A percentile compares a stretch with the other conserved stretches of the same genome.
These are phyloP conservation scores for Adrianichthys oophorus DNA, from an alignment of 2,797 vertebrate species.

Conservation along the genomic window DNA sequence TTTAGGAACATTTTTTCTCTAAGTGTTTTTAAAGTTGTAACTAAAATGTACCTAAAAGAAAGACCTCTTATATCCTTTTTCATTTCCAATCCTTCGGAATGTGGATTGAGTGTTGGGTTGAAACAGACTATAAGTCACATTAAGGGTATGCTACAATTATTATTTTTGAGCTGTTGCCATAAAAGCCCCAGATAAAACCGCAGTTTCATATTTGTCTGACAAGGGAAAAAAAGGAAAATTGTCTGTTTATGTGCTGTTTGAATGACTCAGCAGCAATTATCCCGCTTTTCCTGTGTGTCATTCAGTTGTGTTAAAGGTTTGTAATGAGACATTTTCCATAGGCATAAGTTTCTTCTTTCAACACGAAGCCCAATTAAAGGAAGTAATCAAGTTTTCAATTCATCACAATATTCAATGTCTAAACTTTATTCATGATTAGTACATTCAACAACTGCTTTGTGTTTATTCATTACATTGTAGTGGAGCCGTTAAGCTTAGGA, in stretches of 20 bases:
- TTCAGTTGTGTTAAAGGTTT: constrained; percentile 6
- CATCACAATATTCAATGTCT: background rate
- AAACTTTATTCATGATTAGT: background rate
- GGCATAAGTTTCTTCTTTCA: constrained; percentile 3
- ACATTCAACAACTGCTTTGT: too few relatives aligned
- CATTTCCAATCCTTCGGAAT: background rate
- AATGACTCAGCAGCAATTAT: constrained; percentile 11
- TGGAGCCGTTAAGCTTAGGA: too few relatives aligned
- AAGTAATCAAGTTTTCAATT: background rate
- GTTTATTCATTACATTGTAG: too few relatives aligned
- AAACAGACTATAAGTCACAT: background rate
- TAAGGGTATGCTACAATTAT: background rate
- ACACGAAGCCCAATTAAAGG: background rate
- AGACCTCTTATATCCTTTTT: background rate
- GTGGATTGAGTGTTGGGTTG: background rate
- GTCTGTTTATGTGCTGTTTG: background rate
- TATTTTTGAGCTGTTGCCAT: constrained; percentile 3
- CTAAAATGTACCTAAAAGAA: too few relatives aligned
- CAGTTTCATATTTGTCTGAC: constrained; percentile 3
- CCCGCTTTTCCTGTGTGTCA: background rate
- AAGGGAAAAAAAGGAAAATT: constrained; percentile 3
- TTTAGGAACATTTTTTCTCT: background rate
- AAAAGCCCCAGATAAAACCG: background rate
- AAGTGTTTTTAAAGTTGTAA: background rate
- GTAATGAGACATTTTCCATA: constrained; percentile 9